These are phyloP conservation scores for Pipra filicauda DNA, from an alignment of 2,113 vertebrate species.

Conservation along the genomic window DNA sequence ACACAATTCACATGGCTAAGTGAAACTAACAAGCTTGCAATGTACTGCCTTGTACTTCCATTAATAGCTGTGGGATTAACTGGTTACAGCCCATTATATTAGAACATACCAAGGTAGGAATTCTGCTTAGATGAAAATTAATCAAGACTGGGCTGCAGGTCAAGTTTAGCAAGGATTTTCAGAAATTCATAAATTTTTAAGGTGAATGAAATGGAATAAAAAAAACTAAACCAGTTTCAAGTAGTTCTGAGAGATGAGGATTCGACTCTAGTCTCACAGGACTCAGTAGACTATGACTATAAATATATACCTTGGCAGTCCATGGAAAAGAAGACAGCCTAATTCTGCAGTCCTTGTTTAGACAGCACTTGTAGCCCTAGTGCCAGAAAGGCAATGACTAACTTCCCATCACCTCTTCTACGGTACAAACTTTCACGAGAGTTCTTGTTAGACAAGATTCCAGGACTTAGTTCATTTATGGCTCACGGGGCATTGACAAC, in stretches of 20 bases:
- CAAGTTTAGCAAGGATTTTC: neutral
- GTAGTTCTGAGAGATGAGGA: neutral
- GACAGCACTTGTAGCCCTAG: neutral
- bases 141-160: neutral
- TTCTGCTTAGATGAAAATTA: neutral
- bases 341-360: neutral
- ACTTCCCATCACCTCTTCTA: neutral
- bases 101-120: neutral
- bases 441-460: neutral
- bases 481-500: neutral
- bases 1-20: neutral
- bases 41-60: neutral
- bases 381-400: neutral
- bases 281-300: neutral
- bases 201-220: neutral
- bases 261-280: neutral
- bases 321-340: neutral
- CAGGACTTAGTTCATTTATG: neutral
- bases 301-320: neutral
- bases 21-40: neutral
- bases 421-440: neutral
- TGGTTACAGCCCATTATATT: neutral
- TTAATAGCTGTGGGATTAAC: constrained; percentile 16
- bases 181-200: neutral
- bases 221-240: neutral